These are phyloP conservation scores for Balaeniceps rex DNA, from an alignment of 2,113 vertebrate genomes.

Conservation along the genomic window DNA sequence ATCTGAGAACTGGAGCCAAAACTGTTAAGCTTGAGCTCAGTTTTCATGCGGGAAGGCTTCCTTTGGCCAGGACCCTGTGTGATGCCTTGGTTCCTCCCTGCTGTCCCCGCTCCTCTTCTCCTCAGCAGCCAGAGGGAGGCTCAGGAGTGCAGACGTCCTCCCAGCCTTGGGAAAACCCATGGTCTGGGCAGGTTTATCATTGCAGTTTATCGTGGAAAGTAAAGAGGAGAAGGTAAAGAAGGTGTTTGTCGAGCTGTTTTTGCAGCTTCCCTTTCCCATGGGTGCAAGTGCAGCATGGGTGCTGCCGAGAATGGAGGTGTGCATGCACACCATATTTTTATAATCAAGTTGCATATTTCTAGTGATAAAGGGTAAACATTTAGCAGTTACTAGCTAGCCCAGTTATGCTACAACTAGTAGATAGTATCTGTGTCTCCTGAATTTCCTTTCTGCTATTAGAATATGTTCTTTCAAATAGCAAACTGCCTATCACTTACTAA, in stretches of 20 bases:
- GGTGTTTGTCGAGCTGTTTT: neutral
- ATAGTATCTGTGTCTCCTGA: conserved; percentile 57
- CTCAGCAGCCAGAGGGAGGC: neutral
- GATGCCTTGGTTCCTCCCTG: neutral
- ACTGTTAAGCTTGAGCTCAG: neutral
- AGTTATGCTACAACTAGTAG: conserved; percentile 60
- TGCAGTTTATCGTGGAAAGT: neutral
- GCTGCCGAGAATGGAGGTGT: neutral
- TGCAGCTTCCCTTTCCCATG: neutral
- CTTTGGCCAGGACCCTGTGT: neutral
- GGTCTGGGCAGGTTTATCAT: neutral
- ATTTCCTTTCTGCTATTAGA: conserved; percentile 65
- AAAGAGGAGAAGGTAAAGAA: neutral
- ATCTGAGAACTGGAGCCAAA: neutral
- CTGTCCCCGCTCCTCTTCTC: neutral
- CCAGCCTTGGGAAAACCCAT: neutral
- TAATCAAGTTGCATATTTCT: conserved; percentile 1
- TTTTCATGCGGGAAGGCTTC: neutral
- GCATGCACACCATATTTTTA: rapidly evolving
- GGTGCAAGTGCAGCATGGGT: neutral
- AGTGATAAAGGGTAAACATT: conserved; percentile 31
- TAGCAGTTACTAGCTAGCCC: conserved; percentile 23
- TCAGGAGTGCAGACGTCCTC: neutral
- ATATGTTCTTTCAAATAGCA: conserved; percentile 59
- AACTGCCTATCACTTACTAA: conserved; percentile 71